Conservation (phyloP, 2,113 vertebrate genomes). For the Manacus vitellinus region DNA sequence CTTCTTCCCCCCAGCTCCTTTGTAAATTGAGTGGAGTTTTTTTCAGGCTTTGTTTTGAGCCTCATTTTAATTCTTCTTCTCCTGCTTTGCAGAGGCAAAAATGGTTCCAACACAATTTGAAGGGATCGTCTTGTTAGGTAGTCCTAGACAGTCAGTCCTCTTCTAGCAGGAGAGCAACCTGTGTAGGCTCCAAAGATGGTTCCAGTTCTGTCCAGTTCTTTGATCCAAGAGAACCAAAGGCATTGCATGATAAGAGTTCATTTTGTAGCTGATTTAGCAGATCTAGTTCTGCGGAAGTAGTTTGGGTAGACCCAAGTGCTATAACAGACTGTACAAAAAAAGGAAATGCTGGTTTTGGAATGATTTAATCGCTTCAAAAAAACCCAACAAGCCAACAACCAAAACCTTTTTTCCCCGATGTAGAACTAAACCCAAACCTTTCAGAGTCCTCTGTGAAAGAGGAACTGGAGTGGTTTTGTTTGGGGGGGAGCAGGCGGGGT, state of each 20-base stretch:
- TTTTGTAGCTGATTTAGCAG: neutral
- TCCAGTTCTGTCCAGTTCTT: neutral
- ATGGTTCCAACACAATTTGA: neutral
- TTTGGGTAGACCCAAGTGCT: neutral
- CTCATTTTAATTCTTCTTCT: neutral
- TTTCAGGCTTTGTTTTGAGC: neutral
- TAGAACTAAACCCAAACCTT: neutral
- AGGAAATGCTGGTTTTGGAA: conserved; percentile 10
- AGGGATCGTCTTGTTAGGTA: neutral
- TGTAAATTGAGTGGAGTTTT: neutral
- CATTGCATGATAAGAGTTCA: accelerated
- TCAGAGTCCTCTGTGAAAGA: conserved; percentile 9
- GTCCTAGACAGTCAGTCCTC: neutral
- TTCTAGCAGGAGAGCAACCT: neutral
- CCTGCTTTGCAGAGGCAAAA: neutral
- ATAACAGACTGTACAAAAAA: neutral
- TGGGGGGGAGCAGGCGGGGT: neutral
- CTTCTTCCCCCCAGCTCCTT: neutral
- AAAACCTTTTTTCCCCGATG: neutral
- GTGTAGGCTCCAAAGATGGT: neutral
- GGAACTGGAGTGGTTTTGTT: neutral
- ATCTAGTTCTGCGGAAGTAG: neutral
- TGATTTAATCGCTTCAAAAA: neutral
- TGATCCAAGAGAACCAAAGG: neutral
- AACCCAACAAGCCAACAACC: neutral